Conservation (phyloP, 2,888 invertebrate genomes). For the Ectemnius cavifrons region DNA sequence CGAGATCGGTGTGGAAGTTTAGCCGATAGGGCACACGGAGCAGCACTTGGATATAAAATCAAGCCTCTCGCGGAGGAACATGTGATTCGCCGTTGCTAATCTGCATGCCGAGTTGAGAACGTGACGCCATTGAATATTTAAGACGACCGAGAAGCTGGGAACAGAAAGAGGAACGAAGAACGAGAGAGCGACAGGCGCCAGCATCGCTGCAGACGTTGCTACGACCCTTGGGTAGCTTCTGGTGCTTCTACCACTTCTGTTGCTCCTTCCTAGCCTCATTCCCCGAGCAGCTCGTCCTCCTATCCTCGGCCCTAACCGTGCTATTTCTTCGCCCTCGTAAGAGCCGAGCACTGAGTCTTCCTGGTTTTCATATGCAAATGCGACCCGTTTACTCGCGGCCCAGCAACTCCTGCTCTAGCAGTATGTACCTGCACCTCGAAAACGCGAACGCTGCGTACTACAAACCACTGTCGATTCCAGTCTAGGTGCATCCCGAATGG, state of each 20-base stretch:
- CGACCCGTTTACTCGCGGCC: slow-evolving; percentile 55
- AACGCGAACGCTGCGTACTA: slow-evolving; percentile 6
- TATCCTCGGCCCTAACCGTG: too few species aligned
- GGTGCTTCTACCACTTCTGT: slow-evolving; percentile 24
- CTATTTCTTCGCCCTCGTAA: slow-evolving; percentile 66
- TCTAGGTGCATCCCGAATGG: too few species aligned
- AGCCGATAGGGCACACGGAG: not conserved
- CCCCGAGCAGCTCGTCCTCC: too few species aligned
- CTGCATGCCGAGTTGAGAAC: slow-evolving; percentile 74
- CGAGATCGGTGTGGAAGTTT: slow-evolving; percentile 2
- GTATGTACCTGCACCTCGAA: slow-evolving; percentile 9
- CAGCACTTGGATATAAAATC: slow-evolving; percentile 66
- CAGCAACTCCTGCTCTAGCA: too few species aligned
- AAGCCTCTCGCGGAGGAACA: slow-evolving; percentile 66
- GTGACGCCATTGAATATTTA: slow-evolving; percentile 77
- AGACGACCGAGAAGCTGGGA: slow-evolving; percentile 59
- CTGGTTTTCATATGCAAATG: slow-evolving; percentile 77
- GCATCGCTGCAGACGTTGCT: slow-evolving; percentile 46
- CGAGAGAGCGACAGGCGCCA: slow-evolving; percentile 32
- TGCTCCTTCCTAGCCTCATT: slow-evolving; percentile 62
- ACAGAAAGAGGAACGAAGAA: not conserved
- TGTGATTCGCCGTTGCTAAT: slow-evolving; percentile 74
- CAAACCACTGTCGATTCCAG: too few species aligned
- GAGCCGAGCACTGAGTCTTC: slow-evolving; percentile 73
- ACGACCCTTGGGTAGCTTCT: slow-evolving; percentile 20